Evolutionary conservation across 2,113 vertebrate genomes (phyloP), one percentile per base, ranked within the genome.

Genomic region (Periophthalmodon schlosseri): DNA sequence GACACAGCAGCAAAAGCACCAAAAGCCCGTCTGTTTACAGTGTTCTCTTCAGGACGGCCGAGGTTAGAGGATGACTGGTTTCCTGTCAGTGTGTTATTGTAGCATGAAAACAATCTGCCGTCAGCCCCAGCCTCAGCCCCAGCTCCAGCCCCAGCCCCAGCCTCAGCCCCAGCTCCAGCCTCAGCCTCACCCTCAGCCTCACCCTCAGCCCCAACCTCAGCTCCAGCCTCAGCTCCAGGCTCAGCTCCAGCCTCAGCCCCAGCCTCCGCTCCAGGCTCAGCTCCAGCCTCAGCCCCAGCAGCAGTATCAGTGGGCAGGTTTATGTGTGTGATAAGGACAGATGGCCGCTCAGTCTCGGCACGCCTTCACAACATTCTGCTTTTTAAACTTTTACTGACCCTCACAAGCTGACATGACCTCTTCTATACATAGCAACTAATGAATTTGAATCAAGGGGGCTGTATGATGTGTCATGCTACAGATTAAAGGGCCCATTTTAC

Each of bases 341-440:
- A 89, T 89, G 86, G 89, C 73, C 77, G 71, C 82, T 81, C 80
- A 82, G 82, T 74, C 82, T 87, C 60, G 54, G 6, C 56, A 50
- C 11, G 8, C 36, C 60, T 69, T 77, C 69, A 75, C 33, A 60
- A 23, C 57, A 28, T 44, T 72, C 67, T 44, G 46, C 23, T 14
- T 24, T 10, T 9, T 23, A 74, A 56, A 74, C 76, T 75, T 69
- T 24, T 0, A 28, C 72, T 49, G 49, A 72, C 36, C 21, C 46
- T n/a, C 3, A 21, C 33, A 39, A 44, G 57, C 20, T 61, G 66
- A 1, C 56, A 0, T 70, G 68, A 69, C 65, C 16, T 57, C 50
- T 44, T 34, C 11, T 24, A 44, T 68, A 71, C 57, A 61, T 13
- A 69, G 21, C 74, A 65, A 18, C 20, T 16, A 28, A 46, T 20